phyloP scores from a whole-genome alignment of 1,140 invertebrate species.

The Lamellibrachia luymesi region DNA sequence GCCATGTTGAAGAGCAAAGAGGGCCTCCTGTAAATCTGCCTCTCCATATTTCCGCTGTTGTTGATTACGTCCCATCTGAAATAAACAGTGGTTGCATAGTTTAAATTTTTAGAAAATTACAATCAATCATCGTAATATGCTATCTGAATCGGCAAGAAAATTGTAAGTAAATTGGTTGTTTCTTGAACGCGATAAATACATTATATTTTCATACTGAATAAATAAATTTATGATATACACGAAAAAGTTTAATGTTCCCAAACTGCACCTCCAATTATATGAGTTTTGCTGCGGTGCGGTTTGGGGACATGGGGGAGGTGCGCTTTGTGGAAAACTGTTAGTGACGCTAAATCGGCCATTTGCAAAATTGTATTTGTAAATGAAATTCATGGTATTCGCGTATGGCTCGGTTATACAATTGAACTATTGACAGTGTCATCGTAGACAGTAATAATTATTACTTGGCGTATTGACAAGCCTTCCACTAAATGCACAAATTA shows the following conservation, averaged over 20 bases:
- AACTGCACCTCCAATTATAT: constrained; percentile 2
- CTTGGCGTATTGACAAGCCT: not conserved
- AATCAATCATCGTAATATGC: constrained; percentile 8
- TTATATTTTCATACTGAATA: not conserved
- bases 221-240: constrained; percentile 13
- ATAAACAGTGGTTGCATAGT: constrained; percentile 15
- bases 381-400: constrained; percentile 12
- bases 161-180: constrained; percentile 17
- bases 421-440: not conserved
- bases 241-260: constrained; percentile 14
- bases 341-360: constrained; percentile 15
- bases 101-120: constrained; percentile 6
- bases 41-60: not conserved
- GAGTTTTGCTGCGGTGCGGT: constrained; percentile 11
- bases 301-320: not conserved
- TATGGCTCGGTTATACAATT: constrained; percentile 4
- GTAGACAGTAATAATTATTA: not conserved
- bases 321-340: not conserved
- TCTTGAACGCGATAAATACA: constrained; percentile 11
- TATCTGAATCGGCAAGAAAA: not conserved
- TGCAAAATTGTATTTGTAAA: constrained; percentile 9
- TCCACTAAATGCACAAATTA: not conserved
- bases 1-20: not conserved
- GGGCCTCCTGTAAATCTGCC: constrained; percentile 15
- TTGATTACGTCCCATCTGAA: not conserved